These are phyloP conservation scores for Phocides pigmalion DNA, from an alignment of 1,140 invertebrate species.

Conservation along the genomic window DNA sequence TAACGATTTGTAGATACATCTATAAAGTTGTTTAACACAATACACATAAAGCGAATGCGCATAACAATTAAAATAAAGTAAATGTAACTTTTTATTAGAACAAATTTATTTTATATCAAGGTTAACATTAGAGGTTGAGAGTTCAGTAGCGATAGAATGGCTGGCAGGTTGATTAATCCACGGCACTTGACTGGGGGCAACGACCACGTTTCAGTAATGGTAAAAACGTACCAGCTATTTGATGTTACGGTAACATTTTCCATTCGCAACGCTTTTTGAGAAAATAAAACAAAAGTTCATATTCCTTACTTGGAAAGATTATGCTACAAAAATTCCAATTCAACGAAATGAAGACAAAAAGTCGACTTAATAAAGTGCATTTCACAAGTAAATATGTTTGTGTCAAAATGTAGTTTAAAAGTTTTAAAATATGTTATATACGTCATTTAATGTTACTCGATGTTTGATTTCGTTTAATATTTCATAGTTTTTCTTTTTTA, in stretches of 20 bases:
- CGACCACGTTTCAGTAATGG: slow-evolving; percentile 8
- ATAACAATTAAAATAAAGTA: background rate
- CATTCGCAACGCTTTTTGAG: background rate
- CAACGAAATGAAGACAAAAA: too few species aligned
- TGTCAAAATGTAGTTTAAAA: too few species aligned
- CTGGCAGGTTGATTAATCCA: slow-evolving; percentile 18
- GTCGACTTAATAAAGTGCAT: too few species aligned
- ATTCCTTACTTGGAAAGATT: background rate
- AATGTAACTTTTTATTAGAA: background rate
- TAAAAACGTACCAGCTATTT: background rate
- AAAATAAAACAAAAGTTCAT: background rate
- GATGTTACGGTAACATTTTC: background rate
- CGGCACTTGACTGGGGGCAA: slow-evolving; percentile 19
- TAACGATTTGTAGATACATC: too few species aligned
- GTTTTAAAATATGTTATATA: too few species aligned
- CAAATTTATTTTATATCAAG: background rate
- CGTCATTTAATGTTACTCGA: too few species aligned
- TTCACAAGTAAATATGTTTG: too few species aligned
- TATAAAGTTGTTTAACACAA: too few species aligned
- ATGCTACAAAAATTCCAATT: background rate
- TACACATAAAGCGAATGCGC: background rate
- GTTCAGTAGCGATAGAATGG: slow-evolving; percentile 4
- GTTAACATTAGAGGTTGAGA: slow-evolving; percentile 3
- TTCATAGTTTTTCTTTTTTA: too few species aligned
- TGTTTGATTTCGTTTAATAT: too few species aligned